Conservation (phyloP, 2,888 invertebrate genomes). For the Thymelicus lineola region DNA sequence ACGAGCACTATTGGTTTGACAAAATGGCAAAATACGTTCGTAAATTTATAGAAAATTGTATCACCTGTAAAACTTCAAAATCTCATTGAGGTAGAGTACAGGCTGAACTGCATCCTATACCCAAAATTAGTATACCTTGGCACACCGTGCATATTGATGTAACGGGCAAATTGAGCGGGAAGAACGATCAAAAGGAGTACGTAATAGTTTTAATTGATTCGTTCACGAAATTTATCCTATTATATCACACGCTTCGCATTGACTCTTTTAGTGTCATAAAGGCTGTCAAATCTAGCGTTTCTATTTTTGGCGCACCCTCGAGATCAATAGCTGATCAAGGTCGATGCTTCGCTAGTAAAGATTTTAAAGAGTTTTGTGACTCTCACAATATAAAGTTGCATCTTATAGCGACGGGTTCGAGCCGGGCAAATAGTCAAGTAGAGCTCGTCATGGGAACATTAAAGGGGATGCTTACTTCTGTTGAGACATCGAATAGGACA, state of each 20-base stretch:
- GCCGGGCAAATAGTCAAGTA: constrained; percentile 43
- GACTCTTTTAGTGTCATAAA: constrained; percentile 32
- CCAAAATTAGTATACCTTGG: constrained; percentile 49
- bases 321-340: constrained; percentile 44
- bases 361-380: constrained; percentile 40
- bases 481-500: no score
- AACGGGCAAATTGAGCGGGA: no score
- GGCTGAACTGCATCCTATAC: constrained; percentile 52
- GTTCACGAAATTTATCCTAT: constrained; percentile 48
- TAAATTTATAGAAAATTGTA: constrained; percentile 54
- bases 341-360: constrained; percentile 38
- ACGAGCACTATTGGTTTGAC: constrained; percentile 53
- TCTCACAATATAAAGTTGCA: constrained; percentile 39
- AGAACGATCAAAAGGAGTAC: constrained; percentile 49
- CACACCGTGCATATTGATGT: constrained; percentile 53
- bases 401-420: constrained; percentile 40
- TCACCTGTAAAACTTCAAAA: constrained; percentile 54
- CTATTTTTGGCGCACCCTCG: constrained; percentile 41
- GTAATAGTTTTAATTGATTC: constrained; percentile 49
- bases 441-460: constrained; percentile 40
- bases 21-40: constrained; percentile 50
- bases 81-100: constrained; percentile 49
- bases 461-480: no score
- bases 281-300: constrained; percentile 36
- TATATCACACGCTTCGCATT: constrained; percentile 38